These are phyloP conservation scores for Epinephelus moara DNA, from an alignment of 2,113 vertebrate genomes.

Conservation along the genomic window DNA sequence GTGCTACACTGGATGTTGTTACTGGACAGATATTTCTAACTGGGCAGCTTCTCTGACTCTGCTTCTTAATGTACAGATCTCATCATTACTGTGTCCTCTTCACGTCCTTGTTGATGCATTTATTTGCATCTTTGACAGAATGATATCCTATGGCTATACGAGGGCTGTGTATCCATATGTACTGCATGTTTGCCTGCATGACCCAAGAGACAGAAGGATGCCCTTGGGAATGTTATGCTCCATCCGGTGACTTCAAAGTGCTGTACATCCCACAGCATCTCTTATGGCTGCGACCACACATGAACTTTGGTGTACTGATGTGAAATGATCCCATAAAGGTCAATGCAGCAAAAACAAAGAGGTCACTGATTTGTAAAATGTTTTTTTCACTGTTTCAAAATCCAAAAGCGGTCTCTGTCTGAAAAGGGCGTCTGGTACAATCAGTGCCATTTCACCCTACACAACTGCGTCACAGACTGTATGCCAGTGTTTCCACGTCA, in stretches of 20 bases:
- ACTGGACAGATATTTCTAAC: not conserved
- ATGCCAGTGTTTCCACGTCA: not conserved
- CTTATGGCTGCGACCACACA: not conserved
- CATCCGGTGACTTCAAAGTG: constrained; percentile 49
- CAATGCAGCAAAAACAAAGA: not conserved
- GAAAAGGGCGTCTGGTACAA: not conserved
- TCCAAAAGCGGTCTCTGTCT: not conserved
- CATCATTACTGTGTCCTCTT: not conserved
- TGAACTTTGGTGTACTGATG: not conserved
- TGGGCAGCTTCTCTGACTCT: not conserved
- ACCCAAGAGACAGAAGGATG: constrained; percentile 9
- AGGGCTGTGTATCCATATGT: constrained; percentile 43
- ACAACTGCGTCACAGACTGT: not conserved
- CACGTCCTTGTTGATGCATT: constrained; percentile 23
- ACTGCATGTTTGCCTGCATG: constrained; percentile 6
- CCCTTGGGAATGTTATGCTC: constrained; percentile 27
- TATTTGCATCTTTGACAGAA: constrained; percentile 43
- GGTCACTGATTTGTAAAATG: not conserved
- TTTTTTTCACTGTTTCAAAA: not conserved
- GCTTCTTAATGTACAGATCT: not conserved
- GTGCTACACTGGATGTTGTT: not conserved
- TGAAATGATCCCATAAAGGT: not conserved
- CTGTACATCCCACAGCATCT: constrained; percentile 6
- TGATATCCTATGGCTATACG: constrained; percentile 22
- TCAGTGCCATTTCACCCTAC: not conserved